Evolutionary conservation across 2,888 invertebrate genomes (phyloP), one percentile per base, ranked within the genome.

Genomic region (Sycophila texana): DNA sequence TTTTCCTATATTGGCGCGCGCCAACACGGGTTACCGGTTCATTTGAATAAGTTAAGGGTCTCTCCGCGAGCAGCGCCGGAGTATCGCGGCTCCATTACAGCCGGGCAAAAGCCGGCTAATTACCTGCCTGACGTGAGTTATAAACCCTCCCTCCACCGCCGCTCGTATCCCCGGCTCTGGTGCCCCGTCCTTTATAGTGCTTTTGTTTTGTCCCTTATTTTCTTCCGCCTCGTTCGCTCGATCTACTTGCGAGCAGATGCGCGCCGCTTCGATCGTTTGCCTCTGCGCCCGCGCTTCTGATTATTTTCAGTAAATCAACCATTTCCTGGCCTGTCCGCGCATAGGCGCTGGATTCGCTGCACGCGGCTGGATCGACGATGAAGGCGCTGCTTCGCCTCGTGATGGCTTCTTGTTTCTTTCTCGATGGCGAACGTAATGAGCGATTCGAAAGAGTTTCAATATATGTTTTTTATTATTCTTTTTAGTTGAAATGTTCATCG

Each of bases 71-170:
- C n/a, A n/a, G n/a, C n/a, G n/a, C n/a, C n/a, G 39, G 22, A 60
- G 2, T 14, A 53, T 22, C 87, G 87, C 87, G 86, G 88, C 86
- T 89, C 90, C 89, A 90, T 90, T 90, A 90, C 90, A 89, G 78
- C 87, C 87, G 87, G 87, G 87, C 89, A 89, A 90, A 89, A 89
- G 88, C 71, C 77, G 89, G 88, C 90, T 90, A 90, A 90, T 90
- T 90, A 90, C 90, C 89, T 89, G 89, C 89, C 89, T 89, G 90
- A 90, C 90, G 90, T 90, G 90, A 90, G 90, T 90, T 90, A 90
- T 90, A 90, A 90, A 90, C 87, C 87, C 87, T 83, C 83, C 75
- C 81, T 66, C 66, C 79, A 75, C 81, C 58, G 53, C 30, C 12
- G 39, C 39, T n/a, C 26, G 74, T 77, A 75, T 76, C 80, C 58